A percentile compares a stretch with the other conserved stretches of the same genome.
phyloP scores from a whole-genome alignment of 1,140 invertebrate species.

The Apis cerana region DNA sequence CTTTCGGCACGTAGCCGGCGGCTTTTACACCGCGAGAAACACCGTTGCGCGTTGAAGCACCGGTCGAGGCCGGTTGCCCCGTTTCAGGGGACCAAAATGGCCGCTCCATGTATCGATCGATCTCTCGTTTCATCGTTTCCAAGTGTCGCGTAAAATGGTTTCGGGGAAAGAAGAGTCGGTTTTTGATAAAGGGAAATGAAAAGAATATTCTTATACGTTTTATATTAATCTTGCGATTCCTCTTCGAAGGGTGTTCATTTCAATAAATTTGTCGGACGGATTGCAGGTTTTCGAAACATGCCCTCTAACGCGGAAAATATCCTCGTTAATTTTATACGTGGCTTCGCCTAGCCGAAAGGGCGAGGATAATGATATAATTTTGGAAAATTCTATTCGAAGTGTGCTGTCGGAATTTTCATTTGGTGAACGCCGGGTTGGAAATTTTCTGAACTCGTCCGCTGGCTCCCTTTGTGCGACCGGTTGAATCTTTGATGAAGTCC shows the following conservation, averaged over 20 bases:
- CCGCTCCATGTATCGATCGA: not conserved
- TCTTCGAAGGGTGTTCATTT: no score
- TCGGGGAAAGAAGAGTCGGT: no score
- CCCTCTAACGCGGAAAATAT: not conserved
- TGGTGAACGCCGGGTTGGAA: not conserved
- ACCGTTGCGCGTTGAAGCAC: slow-evolving; percentile 7
- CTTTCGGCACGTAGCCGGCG: slow-evolving; percentile 11
- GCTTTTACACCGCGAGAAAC: not conserved
- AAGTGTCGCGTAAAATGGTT: not conserved
- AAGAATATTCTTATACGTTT: no score
- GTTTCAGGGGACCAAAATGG: slow-evolving; percentile 2
- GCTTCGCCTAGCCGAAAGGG: not conserved
- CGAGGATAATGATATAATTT: not conserved
- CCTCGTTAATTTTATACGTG: not conserved
- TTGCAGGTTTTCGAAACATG: no score
- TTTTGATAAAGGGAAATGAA: not conserved
- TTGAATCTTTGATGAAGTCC: slow-evolving; percentile 20
- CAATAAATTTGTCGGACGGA: no score
- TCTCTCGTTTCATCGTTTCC: not conserved
- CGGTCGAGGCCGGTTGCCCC: not conserved
- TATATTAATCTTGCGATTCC: no score
- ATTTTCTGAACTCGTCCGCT: not conserved
- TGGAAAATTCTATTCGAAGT: not conserved
- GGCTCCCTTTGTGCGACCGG: not conserved
- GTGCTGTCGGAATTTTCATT: slow-evolving; percentile 6